Conservation (phyloP, 2,113 vertebrate species). For the Pholis gunnellus region DNA sequence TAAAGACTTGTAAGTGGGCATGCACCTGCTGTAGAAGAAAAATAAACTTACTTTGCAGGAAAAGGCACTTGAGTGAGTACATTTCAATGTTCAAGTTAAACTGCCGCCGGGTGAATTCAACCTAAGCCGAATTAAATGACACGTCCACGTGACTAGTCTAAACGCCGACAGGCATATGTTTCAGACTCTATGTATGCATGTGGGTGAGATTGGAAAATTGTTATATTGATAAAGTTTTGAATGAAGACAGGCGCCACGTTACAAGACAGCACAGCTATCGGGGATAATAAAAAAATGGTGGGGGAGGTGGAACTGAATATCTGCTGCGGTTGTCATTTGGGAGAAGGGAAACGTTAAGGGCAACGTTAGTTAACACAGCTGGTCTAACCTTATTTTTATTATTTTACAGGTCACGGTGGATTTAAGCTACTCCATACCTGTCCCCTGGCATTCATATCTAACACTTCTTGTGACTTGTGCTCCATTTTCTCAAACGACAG, state of each 20-base stretch:
- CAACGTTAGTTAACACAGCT: not conserved
- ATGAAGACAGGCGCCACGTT: not conserved
- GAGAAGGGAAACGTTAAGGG: too few species aligned
- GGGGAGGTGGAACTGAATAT: not conserved
- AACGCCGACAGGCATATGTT: not conserved
- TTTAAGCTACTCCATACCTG: slow-evolving; percentile 66
- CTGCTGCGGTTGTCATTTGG: not conserved
- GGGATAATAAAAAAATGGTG: not conserved
- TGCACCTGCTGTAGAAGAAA: not conserved
- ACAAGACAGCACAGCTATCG: too few species aligned
- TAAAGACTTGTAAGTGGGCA: too few species aligned
- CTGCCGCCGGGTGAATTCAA: not conserved
- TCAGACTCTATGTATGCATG: fast-evolving
- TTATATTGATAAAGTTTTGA: not conserved
- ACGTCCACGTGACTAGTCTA: fast-evolving
- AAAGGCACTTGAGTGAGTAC: not conserved
- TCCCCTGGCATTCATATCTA: slow-evolving; percentile 80
- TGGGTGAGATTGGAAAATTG: not conserved
- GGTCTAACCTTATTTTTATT: not conserved
- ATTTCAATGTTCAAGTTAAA: not conserved
- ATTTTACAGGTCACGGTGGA: not conserved
- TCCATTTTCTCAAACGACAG: slow-evolving; percentile 83
- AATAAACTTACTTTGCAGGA: not conserved
- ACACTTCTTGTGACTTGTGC: slow-evolving; percentile 79
- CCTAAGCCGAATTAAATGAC: not conserved